A percentile compares a stretch with the other conserved stretches of the same genome.
These are phyloP conservation scores for Acomys russatus DNA, from an alignment of 2,797 vertebrate genomes.

Conservation along the genomic window DNA sequence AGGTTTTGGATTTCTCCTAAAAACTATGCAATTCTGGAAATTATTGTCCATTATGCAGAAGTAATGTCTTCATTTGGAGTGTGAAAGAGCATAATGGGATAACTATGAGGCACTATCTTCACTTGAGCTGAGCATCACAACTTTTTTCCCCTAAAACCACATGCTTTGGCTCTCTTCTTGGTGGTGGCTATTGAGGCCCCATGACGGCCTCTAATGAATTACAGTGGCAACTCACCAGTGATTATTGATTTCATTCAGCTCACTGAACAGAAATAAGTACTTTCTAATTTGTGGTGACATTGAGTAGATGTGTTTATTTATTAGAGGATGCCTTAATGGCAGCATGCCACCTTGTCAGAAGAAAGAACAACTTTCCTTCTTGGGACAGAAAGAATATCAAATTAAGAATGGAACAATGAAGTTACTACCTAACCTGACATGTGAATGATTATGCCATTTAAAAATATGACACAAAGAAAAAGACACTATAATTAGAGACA, in stretches of 20 bases:
- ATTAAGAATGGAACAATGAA: constrained; percentile 31
- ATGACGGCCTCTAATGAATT: constrained; percentile 77
- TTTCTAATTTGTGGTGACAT: constrained; percentile 85
- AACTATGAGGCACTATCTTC: constrained; percentile 64
- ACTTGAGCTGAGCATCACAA: constrained; percentile 54
- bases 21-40: not conserved
- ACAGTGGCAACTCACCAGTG: constrained; percentile 60
- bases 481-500: not conserved
- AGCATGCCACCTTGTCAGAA: constrained; percentile 44
- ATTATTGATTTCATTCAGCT: constrained; percentile 84
- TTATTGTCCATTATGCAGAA: constrained; percentile 61
- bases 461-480: constrained; percentile 32
- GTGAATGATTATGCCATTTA: not conserved
- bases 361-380: constrained; percentile 42
- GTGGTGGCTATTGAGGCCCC: constrained; percentile 62
- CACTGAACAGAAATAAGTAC: constrained; percentile 84
- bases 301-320: constrained; percentile 85
- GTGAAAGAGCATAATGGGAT: constrained; percentile 19
- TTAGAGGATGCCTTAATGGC: constrained; percentile 70
- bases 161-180: constrained; percentile 57
- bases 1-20: not conserved
- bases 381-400: not conserved
- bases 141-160: constrained; percentile 62
- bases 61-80: constrained; percentile 38
- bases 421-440: not conserved